Evolutionary conservation across 1,140 invertebrate species (phyloP), one percentile per base, ranked within the genome.

Genomic region (Nasonia longicornis): DNA sequence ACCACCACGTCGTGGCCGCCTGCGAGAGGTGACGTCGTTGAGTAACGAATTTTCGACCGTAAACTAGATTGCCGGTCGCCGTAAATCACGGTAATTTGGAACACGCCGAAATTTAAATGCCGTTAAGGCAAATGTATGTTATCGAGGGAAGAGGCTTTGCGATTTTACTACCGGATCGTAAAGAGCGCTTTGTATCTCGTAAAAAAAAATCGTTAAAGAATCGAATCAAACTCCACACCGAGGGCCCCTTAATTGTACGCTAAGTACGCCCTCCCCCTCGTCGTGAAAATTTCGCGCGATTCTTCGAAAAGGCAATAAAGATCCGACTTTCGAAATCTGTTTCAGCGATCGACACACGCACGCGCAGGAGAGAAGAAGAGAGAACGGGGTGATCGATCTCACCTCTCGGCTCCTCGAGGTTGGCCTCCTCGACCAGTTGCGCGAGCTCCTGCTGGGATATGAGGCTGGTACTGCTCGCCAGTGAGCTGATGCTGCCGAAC

Each of bases 371-470:
- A 67, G 7, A 48, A 26, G 2, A 7, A 31, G 3, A 6, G 42
- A 52, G 42, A 63, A 31, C 20, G 69, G 16, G 4, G 3, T 7
- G 16, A 58, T 58, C 48, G 42, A 29, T 16, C 74, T 77, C 83
- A 26, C 87, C 84, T 3, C 87, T 83, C 52, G 91, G 86, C 71
- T 94, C 93, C 77, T 94, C 93, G 35, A 93, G 83, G 29, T 91
- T 93, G 77, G 93, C 93, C 72, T 94, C 93, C 73, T 94, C 93
- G 45, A 94, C 93, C 52, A 94, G 85, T 82, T 93, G 92, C 71
- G 93, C 93, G 29, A 94, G 84, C 87, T 94, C 93, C 90, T 94
- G 93, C 77, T 93, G 93, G 6, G 93, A 93, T 80, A 94, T 94
- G 3, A 94, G 87, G 81, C 93, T 94, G 0, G 93, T 94, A 45